phyloP scores from a whole-genome alignment of 2,888 invertebrate species.

The Conus canariensis region DNA sequence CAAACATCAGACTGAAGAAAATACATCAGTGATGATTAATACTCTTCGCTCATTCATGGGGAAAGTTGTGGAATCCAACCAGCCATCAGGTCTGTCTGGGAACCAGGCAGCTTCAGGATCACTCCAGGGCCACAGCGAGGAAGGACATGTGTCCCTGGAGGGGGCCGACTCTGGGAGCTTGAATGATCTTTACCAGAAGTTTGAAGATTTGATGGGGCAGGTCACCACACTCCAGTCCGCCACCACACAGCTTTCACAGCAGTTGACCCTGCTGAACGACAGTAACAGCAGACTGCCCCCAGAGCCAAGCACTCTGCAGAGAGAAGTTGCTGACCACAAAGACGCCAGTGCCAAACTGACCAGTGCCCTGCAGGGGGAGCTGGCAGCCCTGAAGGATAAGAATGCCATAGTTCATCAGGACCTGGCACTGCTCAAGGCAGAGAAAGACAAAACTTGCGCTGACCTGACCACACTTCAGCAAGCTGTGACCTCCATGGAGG shows the following conservation, averaged over 20 bases:
- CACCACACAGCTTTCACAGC: not conserved
- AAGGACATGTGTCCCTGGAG: not conserved
- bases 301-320: not conserved
- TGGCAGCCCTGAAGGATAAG: not conserved
- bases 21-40: not conserved
- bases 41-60: not conserved
- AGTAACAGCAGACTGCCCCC: not conserved
- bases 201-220: not conserved
- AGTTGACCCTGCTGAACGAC: not conserved
- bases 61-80: not conserved
- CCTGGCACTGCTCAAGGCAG: not conserved
- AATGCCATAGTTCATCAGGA: not conserved
- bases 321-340: not conserved
- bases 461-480: not conserved
- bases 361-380: not conserved
- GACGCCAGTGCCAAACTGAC: not conserved
- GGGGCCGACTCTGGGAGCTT: not conserved
- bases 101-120: not conserved
- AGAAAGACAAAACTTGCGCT: not conserved
- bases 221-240: not conserved
- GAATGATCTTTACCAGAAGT: not conserved
- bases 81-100: not conserved
- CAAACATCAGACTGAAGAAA: not conserved
- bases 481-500: not conserved
- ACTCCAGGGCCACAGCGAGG: not conserved